These are phyloP conservation scores for Pegoplata infirma DNA, from an alignment of 2,888 invertebrate genomes.

Conservation along the genomic window DNA sequence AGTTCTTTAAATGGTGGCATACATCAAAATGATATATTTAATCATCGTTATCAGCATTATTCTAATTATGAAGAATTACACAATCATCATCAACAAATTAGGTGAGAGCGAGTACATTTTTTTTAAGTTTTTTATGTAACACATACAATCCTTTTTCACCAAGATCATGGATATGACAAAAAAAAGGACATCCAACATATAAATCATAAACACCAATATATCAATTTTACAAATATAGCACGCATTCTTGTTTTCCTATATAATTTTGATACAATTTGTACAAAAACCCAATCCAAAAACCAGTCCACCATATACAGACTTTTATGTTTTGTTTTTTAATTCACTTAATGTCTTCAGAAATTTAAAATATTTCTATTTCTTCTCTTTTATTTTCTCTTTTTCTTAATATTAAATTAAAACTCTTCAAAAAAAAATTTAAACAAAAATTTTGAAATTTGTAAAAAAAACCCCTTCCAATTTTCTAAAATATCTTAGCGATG, in stretches of 20 bases:
- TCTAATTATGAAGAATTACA: slow-evolving; percentile 91
- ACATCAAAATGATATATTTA: slow-evolving; percentile 77
- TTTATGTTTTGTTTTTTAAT: no score
- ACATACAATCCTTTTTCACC: neutral
- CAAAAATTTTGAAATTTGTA: slow-evolving; percentile 25
- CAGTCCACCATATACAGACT: neutral
- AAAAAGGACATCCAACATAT: neutral
- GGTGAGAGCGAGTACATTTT: slow-evolving; percentile 80
- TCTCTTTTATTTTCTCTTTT: slow-evolving; percentile 21
- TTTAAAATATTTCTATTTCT: slow-evolving; percentile 36
- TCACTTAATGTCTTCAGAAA: neutral
- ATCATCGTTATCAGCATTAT: slow-evolving; percentile 82
- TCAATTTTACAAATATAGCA: neutral
- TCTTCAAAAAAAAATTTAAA: neutral
- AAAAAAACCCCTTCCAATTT: slow-evolving; percentile 32
- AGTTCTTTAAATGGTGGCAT: slow-evolving; percentile 68
- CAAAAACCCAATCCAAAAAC: neutral
- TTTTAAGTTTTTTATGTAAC: neutral
- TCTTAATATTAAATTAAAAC: no score
- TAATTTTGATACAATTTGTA: neutral
- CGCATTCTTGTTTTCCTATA: neutral
- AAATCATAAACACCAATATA: neutral
- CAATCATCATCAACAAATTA: slow-evolving; percentile 89
- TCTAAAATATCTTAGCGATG: slow-evolving; percentile 66
- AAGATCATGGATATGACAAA: no score